Evolutionary conservation across 2,797 vertebrate genomes (phyloP), one percentile per base, ranked within the genome.

Genomic region (Molossus alvarezi): DNA sequence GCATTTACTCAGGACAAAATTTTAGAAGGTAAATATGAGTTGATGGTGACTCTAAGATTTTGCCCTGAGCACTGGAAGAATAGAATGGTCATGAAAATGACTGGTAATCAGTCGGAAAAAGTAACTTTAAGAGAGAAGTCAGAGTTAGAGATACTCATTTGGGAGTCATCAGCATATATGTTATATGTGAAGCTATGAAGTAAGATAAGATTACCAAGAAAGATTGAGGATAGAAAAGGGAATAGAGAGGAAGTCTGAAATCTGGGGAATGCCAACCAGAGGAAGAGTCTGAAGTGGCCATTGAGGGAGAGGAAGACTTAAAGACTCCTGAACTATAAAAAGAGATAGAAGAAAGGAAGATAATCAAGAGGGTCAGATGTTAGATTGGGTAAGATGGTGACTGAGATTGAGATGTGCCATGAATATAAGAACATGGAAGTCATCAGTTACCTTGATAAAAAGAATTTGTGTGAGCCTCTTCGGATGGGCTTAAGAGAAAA

Each of bases 11-110:
- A 73, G 67, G 3, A 4, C 48, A 73, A 81, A 9, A 15, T 41
- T 88, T 65, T 65, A 23, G n/a, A 92, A 90, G n/a, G 58, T 20
- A 55, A 64, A 93, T 77, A 62, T 1, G 41, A 84, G 23, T 75
- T 27, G 83, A 18, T 53, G 57, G 33, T 27, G 37, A 77, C 17
- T 60, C 20, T 37, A 4, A 21, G 11, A 64, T 14, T 77, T 88
- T 84, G 51, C 23, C 29, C 29, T 87, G 14, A 64, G 25, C 20
- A 18, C 37, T 14, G 48, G n/a, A 76, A 90, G 20, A 27, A 62
- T 77, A 45, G 41, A 90, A 57, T 45, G 17, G 6, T 94, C 14
- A 29, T 75, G 21, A 80, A 55, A 51, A 51, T 21, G 48, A 79
- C 48, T 15, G 3, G n/a, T 45, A 90, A 37, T 25, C 20, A 64